These are phyloP conservation scores for Stichodactyla helianthus DNA, from an alignment of 64 coral and sea anemone species.

Conservation along the genomic window DNA sequence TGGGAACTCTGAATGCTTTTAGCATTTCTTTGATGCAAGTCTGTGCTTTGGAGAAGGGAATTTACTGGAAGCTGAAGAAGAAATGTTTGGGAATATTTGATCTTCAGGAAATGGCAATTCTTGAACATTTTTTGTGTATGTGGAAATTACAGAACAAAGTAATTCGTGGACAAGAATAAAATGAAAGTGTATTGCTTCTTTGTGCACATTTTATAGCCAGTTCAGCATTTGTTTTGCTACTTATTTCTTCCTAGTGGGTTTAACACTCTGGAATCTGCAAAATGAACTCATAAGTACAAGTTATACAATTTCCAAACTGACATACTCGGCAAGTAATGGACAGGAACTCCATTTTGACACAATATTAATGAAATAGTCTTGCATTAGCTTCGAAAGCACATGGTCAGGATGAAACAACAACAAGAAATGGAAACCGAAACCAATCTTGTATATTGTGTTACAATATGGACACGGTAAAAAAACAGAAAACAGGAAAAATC, in stretches of 20 bases:
- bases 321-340: not conserved
- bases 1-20: not conserved
- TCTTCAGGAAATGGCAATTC: not conserved
- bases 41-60: not conserved
- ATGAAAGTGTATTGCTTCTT: not conserved
- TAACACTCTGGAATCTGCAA: not conserved
- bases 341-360: not conserved
- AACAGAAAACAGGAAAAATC: not conserved
- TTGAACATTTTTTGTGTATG: not conserved
- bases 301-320: not conserved
- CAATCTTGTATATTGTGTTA: not conserved
- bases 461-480: not conserved
- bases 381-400: not conserved
- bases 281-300: not conserved
- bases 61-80: not conserved
- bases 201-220: no score
- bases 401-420: not conserved
- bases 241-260: no score
- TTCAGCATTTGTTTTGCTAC: no score
- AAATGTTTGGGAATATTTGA: not conserved
- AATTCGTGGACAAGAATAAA: not conserved
- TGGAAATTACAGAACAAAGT: not conserved
- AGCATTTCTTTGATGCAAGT: slow-evolving; percentile 1
- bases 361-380: not conserved
- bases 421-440: not conserved